Evolutionary conservation across 2,797 vertebrate genomes (phyloP), one percentile per base, ranked within the genome.

Genomic region (Botia kubotai): DNA sequence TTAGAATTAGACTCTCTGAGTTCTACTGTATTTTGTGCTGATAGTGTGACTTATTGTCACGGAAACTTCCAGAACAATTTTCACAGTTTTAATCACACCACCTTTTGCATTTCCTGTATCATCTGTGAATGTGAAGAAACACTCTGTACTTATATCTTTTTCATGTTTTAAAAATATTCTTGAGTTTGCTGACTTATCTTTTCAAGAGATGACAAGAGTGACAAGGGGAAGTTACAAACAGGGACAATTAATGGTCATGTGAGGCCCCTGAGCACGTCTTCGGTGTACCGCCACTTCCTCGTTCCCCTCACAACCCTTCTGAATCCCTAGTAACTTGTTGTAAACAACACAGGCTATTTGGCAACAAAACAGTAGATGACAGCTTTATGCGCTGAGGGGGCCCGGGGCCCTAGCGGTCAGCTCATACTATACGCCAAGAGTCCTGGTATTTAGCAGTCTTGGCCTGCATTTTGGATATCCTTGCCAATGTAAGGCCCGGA

Each of bases 1-100:
- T n/a, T 48, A 33, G 60, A 52, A 65, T 50, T 26, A 72, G 36
- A 46, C 26, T 52, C 19, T 67, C 1, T 60, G 13, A 43, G 19
- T 23, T 4, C 58, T 60, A 2, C 14, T 55, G 2, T 53, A 14
- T 33, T 48, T 29, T 39, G 43, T 73, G 23, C 21, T 60, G 19
- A 58, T 14, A 50, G 16, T 26, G 53, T 78, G 75, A 78, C 43
- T 43, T 53, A 78, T 69, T 12, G 1, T 48, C 43, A 29, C 29
- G 29, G 29, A 82, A 43, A 72, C 8, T 7, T 77, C 36, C 10
- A 57, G 23, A 14, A 66, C 46, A 46, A 46, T 46, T 39, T 52
- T 60, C 50, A 1, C 10, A 5, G 0, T 48, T 3, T 75, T 76
- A 6, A 3, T 23, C 13, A 43, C 23, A 2, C 43, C 43, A 46